A percentile compares a stretch with the other conserved stretches of the same genome.
Conservation (phyloP, 2,888 invertebrate genomes). For the Drosophila demipolita region DNA sequence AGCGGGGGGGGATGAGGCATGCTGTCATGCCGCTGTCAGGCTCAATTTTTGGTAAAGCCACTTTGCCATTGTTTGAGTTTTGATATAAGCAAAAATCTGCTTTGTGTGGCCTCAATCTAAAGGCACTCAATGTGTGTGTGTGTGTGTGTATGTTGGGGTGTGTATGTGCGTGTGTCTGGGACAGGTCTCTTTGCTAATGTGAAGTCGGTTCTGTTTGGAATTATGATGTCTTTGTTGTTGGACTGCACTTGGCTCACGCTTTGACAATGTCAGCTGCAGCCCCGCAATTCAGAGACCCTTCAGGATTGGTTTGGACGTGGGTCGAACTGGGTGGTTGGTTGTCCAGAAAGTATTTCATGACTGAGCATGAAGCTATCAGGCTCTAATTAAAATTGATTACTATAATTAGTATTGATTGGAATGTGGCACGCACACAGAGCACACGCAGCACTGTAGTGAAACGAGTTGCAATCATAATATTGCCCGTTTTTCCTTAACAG, state of each 20-base stretch:
- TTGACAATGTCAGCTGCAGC: constrained; percentile 77
- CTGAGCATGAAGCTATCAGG: constrained; percentile 37
- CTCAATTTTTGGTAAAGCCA: constrained; percentile 76
- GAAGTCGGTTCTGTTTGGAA: constrained; percentile 43
- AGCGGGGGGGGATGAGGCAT: neutral
- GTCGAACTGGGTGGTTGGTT: neutral
- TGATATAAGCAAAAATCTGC: constrained; percentile 79
- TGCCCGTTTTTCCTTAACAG: constrained; percentile 28
- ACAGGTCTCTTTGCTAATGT: constrained; percentile 54
- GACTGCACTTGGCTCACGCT: constrained; percentile 57
- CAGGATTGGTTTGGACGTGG: constrained; percentile 12
- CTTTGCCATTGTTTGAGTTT: constrained; percentile 76
- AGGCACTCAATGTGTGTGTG: constrained; percentile 7
- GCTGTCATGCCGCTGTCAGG: constrained; percentile 63
- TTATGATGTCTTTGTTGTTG: constrained; percentile 67
- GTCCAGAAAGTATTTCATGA: neutral
- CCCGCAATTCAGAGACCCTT: constrained; percentile 29
- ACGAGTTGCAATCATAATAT: constrained; percentile 36
- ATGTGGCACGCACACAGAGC: constrained; percentile 63
- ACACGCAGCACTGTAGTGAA: constrained; percentile 32
- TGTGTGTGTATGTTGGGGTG: neutral
- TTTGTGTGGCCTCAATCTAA: constrained; percentile 49
- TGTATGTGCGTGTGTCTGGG: constrained; percentile 23
- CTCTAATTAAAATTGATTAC: constrained; percentile 81
- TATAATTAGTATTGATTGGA: constrained; percentile 76